Percentiles rank a stretch among this genome's conserved stretches.
Conservation (phyloP, 2,888 invertebrate species). For the Galerucella nymphaeae region DNA sequence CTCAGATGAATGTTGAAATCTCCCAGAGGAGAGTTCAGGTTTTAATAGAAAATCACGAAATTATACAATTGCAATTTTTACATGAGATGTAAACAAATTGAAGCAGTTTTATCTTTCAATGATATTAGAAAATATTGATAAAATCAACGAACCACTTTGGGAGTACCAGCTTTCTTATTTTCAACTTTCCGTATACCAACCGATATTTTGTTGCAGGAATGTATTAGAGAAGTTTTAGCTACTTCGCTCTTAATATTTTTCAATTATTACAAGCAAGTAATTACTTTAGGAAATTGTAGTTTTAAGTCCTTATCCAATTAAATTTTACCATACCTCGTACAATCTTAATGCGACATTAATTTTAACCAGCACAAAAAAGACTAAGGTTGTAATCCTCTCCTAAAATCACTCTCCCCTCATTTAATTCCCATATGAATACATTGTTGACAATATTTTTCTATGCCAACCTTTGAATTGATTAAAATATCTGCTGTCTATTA, state of each 20-base stretch:
- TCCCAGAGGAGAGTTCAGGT: slow-evolving; percentile 14
- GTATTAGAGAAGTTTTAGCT: too few relatives aligned
- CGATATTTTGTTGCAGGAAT: too few relatives aligned
- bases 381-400: neutral
- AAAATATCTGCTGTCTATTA: slow-evolving; percentile 26
- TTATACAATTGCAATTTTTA: neutral
- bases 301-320: neutral
- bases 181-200: too few relatives aligned
- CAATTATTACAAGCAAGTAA: too few relatives aligned
- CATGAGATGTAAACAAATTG: neutral
- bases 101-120: neutral
- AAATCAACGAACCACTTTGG: too few relatives aligned
- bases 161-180: too few relatives aligned
- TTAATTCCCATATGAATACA: neutral
- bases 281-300: too few relatives aligned
- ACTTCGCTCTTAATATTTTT: too few relatives aligned
- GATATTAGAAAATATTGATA: too few relatives aligned
- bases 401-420: neutral
- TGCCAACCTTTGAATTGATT: slow-evolving; percentile 33
- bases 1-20: slow-evolving; percentile 18
- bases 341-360: neutral
- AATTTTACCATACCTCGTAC: neutral
- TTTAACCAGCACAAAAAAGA: too few relatives aligned
- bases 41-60: slow-evolving; percentile 20
- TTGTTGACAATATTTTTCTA: slow-evolving; percentile 1